phyloP scores from a whole-genome alignment of 2,797 vertebrate species.

The Myripristis murdjan region DNA sequence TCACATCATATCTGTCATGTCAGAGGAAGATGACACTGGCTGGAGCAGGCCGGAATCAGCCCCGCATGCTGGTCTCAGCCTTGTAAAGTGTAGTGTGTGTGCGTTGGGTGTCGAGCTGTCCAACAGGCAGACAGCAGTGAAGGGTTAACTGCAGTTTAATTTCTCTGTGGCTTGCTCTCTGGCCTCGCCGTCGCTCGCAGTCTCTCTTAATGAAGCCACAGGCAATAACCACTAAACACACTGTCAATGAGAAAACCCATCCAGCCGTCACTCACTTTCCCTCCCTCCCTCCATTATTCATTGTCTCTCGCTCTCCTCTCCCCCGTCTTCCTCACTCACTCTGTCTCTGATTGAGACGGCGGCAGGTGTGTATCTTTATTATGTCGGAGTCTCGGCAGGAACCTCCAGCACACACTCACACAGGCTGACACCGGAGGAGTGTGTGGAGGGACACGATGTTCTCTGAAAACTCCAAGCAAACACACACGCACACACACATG shows the following conservation, averaged over 20 bases:
- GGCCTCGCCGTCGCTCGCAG: slow-evolving; percentile 11
- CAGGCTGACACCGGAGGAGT: no score
- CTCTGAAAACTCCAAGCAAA: not conserved
- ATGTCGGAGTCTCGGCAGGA: slow-evolving; percentile 4
- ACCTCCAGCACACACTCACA: not conserved
- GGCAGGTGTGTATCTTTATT: slow-evolving; percentile 23
- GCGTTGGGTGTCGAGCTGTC: no score
- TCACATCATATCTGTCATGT: no score
- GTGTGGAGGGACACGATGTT: not conserved
- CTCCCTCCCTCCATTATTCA: slow-evolving; percentile 8
- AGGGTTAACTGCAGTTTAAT: slow-evolving; percentile 31
- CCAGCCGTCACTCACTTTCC: slow-evolving; percentile 16
- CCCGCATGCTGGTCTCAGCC: no score
- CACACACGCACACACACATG: not conserved
- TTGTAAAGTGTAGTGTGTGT: no score
- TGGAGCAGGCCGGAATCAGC: no score
- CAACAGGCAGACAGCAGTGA: not conserved
- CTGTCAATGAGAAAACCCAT: slow-evolving; percentile 37
- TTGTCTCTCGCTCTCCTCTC: slow-evolving; percentile 1
- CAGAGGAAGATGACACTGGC: no score
- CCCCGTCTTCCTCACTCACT: not conserved
- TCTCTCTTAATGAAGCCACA: slow-evolving; percentile 52
- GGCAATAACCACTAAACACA: slow-evolving; percentile 44
- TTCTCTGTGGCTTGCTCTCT: slow-evolving; percentile 16
- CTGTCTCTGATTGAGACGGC: slow-evolving; percentile 7